A percentile compares a stretch with the other conserved stretches of the same genome.
Evolutionary conservation across 2,888 invertebrate species (phyloP).

Genomic region (Elmis aenea): DNA sequence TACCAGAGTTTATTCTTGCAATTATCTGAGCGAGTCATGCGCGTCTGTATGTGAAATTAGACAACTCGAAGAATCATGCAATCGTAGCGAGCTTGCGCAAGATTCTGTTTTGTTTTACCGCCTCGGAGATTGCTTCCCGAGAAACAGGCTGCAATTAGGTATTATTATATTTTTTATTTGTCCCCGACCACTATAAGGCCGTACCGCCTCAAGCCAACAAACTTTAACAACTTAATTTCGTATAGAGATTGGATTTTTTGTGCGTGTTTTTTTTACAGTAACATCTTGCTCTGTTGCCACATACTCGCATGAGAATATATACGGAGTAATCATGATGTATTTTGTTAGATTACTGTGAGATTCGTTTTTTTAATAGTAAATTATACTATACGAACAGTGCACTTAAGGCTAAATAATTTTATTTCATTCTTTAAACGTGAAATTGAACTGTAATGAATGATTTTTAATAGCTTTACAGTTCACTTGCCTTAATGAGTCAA

Average conservation of each 20-base stretch:
- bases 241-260: conserved; percentile 27
- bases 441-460: too few relatives aligned
- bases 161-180: conserved; percentile 34
- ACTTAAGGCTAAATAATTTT: too few relatives aligned
- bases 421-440: too few relatives aligned
- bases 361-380: too few relatives aligned
- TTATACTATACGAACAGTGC: too few relatives aligned
- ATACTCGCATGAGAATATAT: too few relatives aligned
- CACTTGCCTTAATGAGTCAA: too few relatives aligned
- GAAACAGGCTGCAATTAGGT: conserved; percentile 31
- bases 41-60: conserved; percentile 12
- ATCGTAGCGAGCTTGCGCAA: conserved; percentile 8
- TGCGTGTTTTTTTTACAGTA: conserved; percentile 15
- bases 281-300: neutral
- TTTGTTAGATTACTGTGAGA: too few relatives aligned
- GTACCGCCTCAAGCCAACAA: conserved; percentile 28
- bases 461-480: too few relatives aligned
- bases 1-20: too few relatives aligned
- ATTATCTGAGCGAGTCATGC: conserved; percentile 16
- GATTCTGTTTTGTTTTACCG: conserved; percentile 20
- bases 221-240: conserved; percentile 32
- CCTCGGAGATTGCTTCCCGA: conserved; percentile 23
- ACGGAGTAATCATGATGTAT: too few relatives aligned
- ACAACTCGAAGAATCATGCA: conserved; percentile 11
- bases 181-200: conserved; percentile 29